Evolutionary conservation across 2,888 invertebrate genomes (phyloP).

Genomic region (Hypomecis atomaria): DNA sequence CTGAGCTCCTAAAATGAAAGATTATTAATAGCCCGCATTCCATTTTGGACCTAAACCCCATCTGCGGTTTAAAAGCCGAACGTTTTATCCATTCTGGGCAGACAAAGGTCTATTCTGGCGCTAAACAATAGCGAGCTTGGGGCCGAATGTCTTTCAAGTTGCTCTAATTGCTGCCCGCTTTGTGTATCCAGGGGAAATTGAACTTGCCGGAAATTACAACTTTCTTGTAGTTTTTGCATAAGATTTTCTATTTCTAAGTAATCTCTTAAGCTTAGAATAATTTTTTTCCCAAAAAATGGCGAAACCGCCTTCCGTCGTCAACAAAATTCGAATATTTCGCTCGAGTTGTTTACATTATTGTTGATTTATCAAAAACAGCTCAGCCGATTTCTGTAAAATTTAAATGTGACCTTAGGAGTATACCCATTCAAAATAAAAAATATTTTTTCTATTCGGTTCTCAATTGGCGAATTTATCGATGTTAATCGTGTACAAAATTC

Average conservation of each 20-base stretch:
- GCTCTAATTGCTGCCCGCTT: conserved; percentile 61
- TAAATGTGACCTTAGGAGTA: no score
- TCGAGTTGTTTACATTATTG: no score
- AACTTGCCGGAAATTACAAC: conserved; percentile 36
- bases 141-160: conserved; percentile 62
- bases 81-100: conserved; percentile 43
- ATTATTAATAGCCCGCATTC: conserved; percentile 36
- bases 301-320: no score
- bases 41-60: conserved; percentile 32
- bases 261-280: no score
- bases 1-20: conserved; percentile 21
- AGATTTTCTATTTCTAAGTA: neutral
- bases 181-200: conserved; percentile 36
- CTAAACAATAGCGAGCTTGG: conserved; percentile 53
- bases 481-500: no score
- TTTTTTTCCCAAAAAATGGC: no score
- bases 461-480: no score
- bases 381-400: no score
- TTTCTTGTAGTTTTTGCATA: neutral
- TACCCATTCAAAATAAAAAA: no score
- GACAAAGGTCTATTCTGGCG: conserved; percentile 56
- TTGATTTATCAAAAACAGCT: no score
- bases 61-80: conserved; percentile 41
- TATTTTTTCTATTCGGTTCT: no score
- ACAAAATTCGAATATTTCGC: no score